Evolutionary conservation across 1,140 invertebrate species (phyloP).

Genomic region (Orchestia grillus): DNA sequence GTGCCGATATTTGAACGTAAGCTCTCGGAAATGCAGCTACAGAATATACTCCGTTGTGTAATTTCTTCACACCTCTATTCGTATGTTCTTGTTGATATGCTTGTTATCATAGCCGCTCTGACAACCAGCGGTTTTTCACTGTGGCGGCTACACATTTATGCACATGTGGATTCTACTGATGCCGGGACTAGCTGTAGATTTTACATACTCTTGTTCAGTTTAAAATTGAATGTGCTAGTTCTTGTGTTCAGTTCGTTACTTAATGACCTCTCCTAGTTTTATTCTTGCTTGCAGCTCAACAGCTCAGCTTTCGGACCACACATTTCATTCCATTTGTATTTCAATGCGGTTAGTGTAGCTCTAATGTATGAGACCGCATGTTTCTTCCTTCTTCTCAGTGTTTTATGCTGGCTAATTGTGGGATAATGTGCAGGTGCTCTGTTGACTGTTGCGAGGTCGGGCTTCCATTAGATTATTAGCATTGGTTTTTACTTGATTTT

Average conservation of each 20-base stretch:
- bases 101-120: not conserved
- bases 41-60: not conserved
- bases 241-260: not conserved
- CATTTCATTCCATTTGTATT: not conserved
- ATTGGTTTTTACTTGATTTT: not conserved
- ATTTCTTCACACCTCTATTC: not conserved
- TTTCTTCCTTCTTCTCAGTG: not conserved
- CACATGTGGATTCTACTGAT: not conserved
- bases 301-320: not conserved
- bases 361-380: not conserved
- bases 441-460: not conserved
- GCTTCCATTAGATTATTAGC: not conserved
- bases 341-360: not conserved
- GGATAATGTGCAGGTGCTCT: not conserved
- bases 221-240: not conserved
- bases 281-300: not conserved
- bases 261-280: not conserved
- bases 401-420: not conserved
- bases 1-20: not conserved
- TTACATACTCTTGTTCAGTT: not conserved
- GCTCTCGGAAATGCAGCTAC: not conserved
- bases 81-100: not conserved
- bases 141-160: not conserved
- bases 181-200: not conserved
- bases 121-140: not conserved